A percentile compares a stretch with the other conserved stretches of the same genome.
These are phyloP conservation scores for Martes martes DNA, from an alignment of 2,113 vertebrate genomes.

Conservation along the genomic window DNA sequence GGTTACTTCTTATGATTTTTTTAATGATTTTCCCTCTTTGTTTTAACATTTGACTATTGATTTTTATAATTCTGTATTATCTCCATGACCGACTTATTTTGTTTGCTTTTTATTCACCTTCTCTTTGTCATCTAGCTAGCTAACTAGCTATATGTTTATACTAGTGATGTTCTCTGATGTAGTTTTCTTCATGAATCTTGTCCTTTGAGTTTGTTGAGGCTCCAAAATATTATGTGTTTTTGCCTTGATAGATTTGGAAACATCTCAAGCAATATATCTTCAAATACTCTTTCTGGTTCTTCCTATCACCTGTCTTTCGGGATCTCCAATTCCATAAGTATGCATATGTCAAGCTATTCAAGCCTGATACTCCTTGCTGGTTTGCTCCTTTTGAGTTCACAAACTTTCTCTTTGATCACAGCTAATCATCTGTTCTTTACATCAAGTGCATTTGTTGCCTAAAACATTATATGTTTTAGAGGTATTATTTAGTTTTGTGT, in stretches of 20 bases:
- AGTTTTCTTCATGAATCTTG: neutral
- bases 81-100: neutral
- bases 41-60: neutral
- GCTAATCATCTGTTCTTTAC: neutral
- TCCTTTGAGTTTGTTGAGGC: neutral
- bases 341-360: too few species aligned
- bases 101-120: neutral
- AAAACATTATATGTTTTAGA: neutral
- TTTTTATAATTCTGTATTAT: neutral
- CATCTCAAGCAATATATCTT: neutral
- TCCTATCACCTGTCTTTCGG: neutral
- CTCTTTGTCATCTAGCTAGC: neutral
- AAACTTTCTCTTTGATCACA: neutral
- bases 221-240: neutral
- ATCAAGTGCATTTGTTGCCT: neutral
- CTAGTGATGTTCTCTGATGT: neutral
- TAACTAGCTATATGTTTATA: neutral
- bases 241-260: neutral
- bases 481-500: neutral
- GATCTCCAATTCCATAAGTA: neutral
- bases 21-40: neutral
- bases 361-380: accelerated
- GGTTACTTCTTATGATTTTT: neutral
- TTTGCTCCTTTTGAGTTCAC: neutral
- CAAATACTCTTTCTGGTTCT: too few species aligned